phyloP scores from a whole-genome alignment of 2,797 vertebrate genomes.

The Spinus olivaceus region DNA sequence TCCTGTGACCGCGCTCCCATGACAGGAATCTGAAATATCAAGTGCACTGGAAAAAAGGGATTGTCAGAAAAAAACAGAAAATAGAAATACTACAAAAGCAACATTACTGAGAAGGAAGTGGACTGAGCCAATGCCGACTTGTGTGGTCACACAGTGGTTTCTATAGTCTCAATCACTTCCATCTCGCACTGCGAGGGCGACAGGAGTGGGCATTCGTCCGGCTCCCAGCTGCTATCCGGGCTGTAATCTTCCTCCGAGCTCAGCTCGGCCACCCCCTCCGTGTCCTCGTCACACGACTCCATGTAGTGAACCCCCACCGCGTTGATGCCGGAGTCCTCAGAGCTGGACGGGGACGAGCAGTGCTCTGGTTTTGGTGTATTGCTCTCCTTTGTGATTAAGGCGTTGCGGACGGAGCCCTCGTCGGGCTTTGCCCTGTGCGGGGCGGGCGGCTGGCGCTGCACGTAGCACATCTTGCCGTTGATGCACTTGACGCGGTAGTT shows the following conservation, averaged over 20 bases:
- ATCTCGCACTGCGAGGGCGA: slow-evolving; percentile 92
- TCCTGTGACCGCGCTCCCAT: neutral
- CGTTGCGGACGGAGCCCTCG: slow-evolving; percentile 68
- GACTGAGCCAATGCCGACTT: neutral
- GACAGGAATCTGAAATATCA: slow-evolving; percentile 50
- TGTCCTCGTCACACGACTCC: slow-evolving; percentile 92
- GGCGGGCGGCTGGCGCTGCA: slow-evolving; percentile 83
- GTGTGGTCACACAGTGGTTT: slow-evolving; percentile 90
- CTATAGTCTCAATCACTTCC: slow-evolving; percentile 98
- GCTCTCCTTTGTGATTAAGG: slow-evolving; percentile 78
- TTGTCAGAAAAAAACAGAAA: slow-evolving; percentile 50
- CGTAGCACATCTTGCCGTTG: slow-evolving; percentile 98
- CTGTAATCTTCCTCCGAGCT: slow-evolving; percentile 87
- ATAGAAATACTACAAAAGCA: slow-evolving; percentile 63
- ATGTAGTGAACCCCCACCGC: slow-evolving; percentile 89
- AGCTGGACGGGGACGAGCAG: slow-evolving; percentile 95
- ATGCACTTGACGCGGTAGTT: slow-evolving; percentile 97
- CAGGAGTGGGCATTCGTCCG: slow-evolving; percentile 89
- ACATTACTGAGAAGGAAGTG: slow-evolving; percentile 1
- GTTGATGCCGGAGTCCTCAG: slow-evolving; percentile 97
- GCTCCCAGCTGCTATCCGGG: slow-evolving; percentile 91
- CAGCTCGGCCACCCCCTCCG: slow-evolving; percentile 81
- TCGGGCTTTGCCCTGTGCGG: slow-evolving; percentile 60
- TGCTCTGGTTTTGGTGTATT: slow-evolving; percentile 89
- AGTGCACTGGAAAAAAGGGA: slow-evolving; percentile 53